phyloP scores from a whole-genome alignment of 2,888 invertebrate species.

The Lacanobia oleracea region DNA sequence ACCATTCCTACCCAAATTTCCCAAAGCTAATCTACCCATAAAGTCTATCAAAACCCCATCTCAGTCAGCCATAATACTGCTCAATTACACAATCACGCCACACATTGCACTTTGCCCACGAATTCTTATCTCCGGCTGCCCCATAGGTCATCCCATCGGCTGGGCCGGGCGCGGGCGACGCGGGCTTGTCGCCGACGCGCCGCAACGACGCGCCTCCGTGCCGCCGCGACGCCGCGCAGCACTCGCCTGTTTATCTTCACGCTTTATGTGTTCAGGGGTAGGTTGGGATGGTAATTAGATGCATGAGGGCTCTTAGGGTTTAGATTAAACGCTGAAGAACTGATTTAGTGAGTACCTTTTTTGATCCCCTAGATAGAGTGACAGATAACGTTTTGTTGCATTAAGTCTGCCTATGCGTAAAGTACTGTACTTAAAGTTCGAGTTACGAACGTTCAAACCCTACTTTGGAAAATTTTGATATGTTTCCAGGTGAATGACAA shows the following conservation, averaged over 20 bases:
- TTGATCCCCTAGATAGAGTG: too few species aligned
- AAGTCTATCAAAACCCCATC: not conserved
- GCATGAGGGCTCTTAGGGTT: constrained; percentile 2
- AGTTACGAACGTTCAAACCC: too few species aligned
- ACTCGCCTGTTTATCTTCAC: constrained; percentile 52
- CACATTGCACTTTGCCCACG: constrained; percentile 47
- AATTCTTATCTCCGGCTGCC: constrained; percentile 50
- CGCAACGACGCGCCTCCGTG: constrained; percentile 58
- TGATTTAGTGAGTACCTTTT: too few species aligned
- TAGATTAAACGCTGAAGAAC: not conserved
- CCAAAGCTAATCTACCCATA: too few species aligned
- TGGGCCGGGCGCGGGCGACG: constrained; percentile 41
- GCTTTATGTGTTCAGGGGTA: constrained; percentile 47
- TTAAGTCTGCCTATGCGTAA: too few species aligned
- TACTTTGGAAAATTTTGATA: too few species aligned
- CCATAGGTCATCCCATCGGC: constrained; percentile 59
- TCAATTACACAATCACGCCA: constrained; percentile 25
- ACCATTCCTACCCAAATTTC: too few species aligned
- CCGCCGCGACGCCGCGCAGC: constrained; percentile 60
- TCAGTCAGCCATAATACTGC: constrained; percentile 14
- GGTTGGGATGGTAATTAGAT: constrained; percentile 3
- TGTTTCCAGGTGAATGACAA: too few species aligned
- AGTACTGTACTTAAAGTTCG: too few species aligned
- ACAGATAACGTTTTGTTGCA: too few species aligned
- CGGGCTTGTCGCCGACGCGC: constrained; percentile 50